Base-by-base conservation (phyloP, 2,797 vertebrate species). In the Chromis chromis region DNA sequence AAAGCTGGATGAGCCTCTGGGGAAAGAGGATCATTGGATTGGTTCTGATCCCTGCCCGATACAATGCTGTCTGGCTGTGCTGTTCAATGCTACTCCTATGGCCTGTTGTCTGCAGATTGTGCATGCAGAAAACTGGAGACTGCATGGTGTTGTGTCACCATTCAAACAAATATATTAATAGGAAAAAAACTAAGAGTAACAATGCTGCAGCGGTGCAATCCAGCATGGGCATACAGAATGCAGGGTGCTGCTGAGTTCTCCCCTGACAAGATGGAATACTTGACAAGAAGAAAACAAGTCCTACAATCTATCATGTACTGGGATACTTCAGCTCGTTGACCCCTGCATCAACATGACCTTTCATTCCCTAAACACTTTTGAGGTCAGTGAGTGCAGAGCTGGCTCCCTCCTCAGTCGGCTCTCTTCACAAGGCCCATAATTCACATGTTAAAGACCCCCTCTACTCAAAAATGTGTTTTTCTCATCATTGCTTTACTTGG, bases 21-120 rank as follows among this genome's bases (percentile, higher is more conserved):
- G 86, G 81, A 93, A 95, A 95, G 93, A 89, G 87, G 94, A 94
- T 95, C 92, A 94, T 88, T 82, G 89, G 90, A 92, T 89, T 92
- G 93, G 69, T 83, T 87, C 82, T 87, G 81, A 89, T 92, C 88
- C 78, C 60, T 70, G 74, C 82, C 75, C 25, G 62, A 90, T 79
- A 73, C 88, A 77, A 22, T 54, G 68, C 60, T 55, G 82, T 86
- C 88, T 86, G 79, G 70, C 59, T 68, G 7, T 36, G 53, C 71
- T 48, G 54, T 64, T 87, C 61, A 53, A 4, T 36, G 55, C 49
- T 40, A 40, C 22, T 70, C 76, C 55, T 4, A 52, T 65, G 46
- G 70, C 53, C 44, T 46, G 72, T 59, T 14, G 39, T 54, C 25
- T 42, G 58, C 27, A 65, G 42, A 36, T 73, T 74, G 55, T 27